A percentile compares a stretch with the other conserved stretches of the same genome.
phyloP scores from a whole-genome alignment of 1,140 invertebrate species.

The Bombus consobrinus region DNA sequence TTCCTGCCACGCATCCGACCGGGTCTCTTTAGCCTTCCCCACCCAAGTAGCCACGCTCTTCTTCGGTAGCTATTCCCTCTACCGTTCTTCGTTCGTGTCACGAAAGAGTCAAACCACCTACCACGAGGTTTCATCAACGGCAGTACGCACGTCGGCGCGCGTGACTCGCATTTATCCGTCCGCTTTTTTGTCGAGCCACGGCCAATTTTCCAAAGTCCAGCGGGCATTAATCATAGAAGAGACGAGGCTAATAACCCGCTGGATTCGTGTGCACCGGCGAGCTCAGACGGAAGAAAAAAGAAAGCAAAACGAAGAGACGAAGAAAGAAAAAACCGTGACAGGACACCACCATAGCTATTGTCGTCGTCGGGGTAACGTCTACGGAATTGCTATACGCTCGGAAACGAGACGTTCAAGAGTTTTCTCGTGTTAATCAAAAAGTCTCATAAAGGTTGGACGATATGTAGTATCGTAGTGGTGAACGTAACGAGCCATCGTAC shows the following conservation, averaged over 20 bases:
- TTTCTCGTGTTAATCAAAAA: slow-evolving; percentile 68
- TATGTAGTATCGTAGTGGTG: background rate
- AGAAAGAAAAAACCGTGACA: no score
- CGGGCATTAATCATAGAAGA: slow-evolving; percentile 68
- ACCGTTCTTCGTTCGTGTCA: slow-evolving; percentile 15
- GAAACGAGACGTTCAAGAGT: slow-evolving; percentile 35
- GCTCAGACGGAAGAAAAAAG: background rate
- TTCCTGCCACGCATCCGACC: slow-evolving; percentile 56
- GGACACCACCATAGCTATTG: slow-evolving; percentile 30
- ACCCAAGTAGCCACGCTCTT: slow-evolving; percentile 11
- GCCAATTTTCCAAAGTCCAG: slow-evolving; percentile 72
- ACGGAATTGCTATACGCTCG: slow-evolving; percentile 25
- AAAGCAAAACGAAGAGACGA: background rate
- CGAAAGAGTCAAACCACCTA: slow-evolving; percentile 65
- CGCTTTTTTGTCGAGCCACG: slow-evolving; percentile 44
- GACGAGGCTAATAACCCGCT: slow-evolving; percentile 69
- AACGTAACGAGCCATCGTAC: slow-evolving; percentile 11
- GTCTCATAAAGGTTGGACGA: slow-evolving; percentile 58
- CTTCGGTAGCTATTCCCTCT: slow-evolving; percentile 23
- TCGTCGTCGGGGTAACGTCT: slow-evolving; percentile 18
- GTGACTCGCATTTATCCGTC: slow-evolving; percentile 79
- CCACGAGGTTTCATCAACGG: slow-evolving; percentile 76
- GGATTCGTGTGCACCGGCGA: slow-evolving; percentile 30
- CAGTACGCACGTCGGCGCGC: slow-evolving; percentile 75
- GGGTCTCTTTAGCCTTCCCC: background rate